phyloP scores from a whole-genome alignment of 2,888 invertebrate genomes.

The Fissipunctia ypsillon region DNA sequence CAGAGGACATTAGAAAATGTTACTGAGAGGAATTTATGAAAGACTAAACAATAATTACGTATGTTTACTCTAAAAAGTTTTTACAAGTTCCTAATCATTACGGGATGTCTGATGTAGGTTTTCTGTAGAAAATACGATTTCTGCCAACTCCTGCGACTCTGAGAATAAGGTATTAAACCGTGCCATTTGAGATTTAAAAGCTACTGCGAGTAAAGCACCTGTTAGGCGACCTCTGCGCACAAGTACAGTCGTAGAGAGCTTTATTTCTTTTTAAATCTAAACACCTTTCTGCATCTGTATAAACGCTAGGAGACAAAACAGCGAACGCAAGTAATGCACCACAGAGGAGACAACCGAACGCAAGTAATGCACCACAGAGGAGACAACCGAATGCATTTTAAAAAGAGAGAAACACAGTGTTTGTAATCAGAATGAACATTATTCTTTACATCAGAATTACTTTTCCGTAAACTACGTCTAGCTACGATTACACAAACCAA shows the following conservation, averaged over 20 bases:
- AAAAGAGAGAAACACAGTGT: not conserved
- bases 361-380: no score
- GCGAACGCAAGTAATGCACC: not conserved
- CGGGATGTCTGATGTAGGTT: not conserved
- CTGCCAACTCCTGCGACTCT: not conserved
- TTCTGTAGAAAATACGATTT: constrained; percentile 4
- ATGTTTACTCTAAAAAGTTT: not conserved
- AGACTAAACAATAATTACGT: not conserved
- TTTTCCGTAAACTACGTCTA: no score
- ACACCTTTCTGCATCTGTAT: not conserved
- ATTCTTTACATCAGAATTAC: not conserved
- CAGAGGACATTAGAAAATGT: not conserved
- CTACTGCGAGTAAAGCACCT: constrained; percentile 42
- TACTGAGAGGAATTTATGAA: not conserved
- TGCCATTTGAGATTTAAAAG: constrained; percentile 56
- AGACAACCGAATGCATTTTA: not conserved
- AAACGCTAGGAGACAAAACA: not conserved
- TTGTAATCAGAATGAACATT: not conserved
- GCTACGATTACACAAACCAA: not conserved
- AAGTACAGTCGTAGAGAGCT: not conserved
- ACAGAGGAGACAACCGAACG: no score
- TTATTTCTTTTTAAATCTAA: constrained; percentile 33
- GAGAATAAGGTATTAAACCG: constrained; percentile 27
- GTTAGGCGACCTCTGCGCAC: constrained; percentile 14
- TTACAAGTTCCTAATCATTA: not conserved